Evolutionary conservation across 2,797 vertebrate genomes (phyloP).

Genomic region (Thripadectes ignobilis): DNA sequence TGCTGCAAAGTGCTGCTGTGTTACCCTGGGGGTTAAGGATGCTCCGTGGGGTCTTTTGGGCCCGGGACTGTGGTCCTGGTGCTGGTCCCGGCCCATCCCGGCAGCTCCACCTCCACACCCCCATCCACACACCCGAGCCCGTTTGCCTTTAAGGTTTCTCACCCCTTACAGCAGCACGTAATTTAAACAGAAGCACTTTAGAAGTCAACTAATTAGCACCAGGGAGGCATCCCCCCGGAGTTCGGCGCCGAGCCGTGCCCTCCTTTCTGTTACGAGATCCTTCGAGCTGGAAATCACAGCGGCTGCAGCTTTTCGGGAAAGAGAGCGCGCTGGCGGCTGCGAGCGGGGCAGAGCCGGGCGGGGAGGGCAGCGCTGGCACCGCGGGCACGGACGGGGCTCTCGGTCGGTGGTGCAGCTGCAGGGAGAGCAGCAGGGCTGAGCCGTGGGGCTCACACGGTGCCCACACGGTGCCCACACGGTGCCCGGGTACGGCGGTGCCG

Average conservation of each 20-base stretch:
- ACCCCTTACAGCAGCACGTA: slow-evolving; percentile 14
- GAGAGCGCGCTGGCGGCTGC: not conserved
- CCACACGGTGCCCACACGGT: too few relatives aligned
- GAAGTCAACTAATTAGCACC: slow-evolving; percentile 71
- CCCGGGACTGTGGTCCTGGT: not conserved
- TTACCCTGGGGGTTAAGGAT: not conserved
- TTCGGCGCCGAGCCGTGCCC: slow-evolving; percentile 34
- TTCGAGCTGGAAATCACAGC: slow-evolving; percentile 28
- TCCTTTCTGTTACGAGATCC: slow-evolving; percentile 47
- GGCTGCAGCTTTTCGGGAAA: not conserved
- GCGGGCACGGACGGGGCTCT: not conserved
- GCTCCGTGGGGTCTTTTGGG: not conserved
- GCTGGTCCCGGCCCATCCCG: not conserved
- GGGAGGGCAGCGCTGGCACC: not conserved
- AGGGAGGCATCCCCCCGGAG: slow-evolving; percentile 65
- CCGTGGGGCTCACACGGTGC: too few relatives aligned
- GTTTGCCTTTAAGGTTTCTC: slow-evolving; percentile 56
- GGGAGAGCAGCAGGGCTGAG: too few relatives aligned
- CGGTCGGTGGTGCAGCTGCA: not conserved
- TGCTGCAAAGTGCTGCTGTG: not conserved
- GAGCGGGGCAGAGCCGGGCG: not conserved
- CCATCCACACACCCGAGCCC: fast-evolving
- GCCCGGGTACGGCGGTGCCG: not conserved
- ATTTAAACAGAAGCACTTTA: slow-evolving; percentile 66
- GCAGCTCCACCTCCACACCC: not conserved